Evolutionary conservation across 2,113 vertebrate species (phyloP).

Genomic region (Phasianus colchicus): DNA sequence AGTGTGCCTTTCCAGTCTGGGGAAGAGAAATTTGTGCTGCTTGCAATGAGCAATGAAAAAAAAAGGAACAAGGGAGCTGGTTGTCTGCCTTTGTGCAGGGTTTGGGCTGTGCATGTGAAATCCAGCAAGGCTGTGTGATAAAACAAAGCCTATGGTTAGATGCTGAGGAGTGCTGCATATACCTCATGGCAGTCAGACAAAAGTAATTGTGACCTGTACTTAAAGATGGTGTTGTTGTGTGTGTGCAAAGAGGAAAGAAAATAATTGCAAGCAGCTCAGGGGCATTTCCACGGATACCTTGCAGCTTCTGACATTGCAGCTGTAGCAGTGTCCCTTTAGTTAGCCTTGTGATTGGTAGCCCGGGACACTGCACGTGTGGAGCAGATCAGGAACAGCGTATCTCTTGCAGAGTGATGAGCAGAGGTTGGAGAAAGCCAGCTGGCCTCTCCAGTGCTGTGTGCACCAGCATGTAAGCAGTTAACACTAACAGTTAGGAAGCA

Average conservation of each 20-base stretch:
- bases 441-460: fast-evolving
- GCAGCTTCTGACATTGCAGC: background rate
- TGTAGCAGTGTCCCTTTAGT: background rate
- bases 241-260: background rate
- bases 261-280: background rate
- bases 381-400: background rate
- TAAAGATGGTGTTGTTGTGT: background rate
- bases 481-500: background rate
- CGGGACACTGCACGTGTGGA: fast-evolving
- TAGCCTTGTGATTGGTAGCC: background rate
- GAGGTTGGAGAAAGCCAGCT: fast-evolving
- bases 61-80: fast-evolving
- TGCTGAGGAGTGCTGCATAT: fast-evolving
- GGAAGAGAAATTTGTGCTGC: background rate
- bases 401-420: background rate
- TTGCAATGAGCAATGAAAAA: background rate
- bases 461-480: background rate
- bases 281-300: fast-evolving
- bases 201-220: background rate
- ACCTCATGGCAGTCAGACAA: background rate
- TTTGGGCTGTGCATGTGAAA: background rate
- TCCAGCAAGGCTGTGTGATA: background rate
- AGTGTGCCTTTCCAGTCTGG: too few relatives aligned
- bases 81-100: background rate
- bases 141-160: background rate